A percentile compares a stretch with the other conserved stretches of the same genome.
phyloP scores from a whole-genome alignment of 2,888 invertebrate species.

The Amphipoea lucens region DNA sequence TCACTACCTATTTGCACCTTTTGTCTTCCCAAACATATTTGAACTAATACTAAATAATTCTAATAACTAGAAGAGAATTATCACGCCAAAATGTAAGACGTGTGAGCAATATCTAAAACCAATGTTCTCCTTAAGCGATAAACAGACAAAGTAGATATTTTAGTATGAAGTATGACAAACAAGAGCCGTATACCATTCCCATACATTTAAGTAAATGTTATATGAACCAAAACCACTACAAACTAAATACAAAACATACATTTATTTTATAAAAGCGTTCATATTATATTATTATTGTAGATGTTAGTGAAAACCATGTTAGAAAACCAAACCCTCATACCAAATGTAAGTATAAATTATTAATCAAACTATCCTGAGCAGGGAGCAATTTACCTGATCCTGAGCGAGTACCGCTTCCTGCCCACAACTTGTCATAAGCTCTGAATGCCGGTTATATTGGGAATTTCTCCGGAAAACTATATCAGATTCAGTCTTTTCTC shows the following conservation, averaged over 20 bases:
- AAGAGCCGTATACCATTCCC: slow-evolving; percentile 77
- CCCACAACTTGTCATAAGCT: slow-evolving; percentile 84
- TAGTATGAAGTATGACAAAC: slow-evolving; percentile 59
- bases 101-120: slow-evolving; percentile 80
- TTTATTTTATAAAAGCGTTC: slow-evolving; percentile 75
- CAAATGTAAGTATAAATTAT: slow-evolving; percentile 83
- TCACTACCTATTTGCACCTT: slow-evolving; percentile 53
- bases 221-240: slow-evolving; percentile 78
- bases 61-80: slow-evolving; percentile 66
- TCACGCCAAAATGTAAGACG: slow-evolving; percentile 89
- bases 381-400: slow-evolving; percentile 88
- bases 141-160: slow-evolving; percentile 50
- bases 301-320: slow-evolving; percentile 84
- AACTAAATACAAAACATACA: slow-evolving; percentile 72
- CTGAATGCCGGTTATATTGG: slow-evolving; percentile 85
- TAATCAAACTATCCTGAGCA: slow-evolving; percentile 87
- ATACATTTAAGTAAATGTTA: slow-evolving; percentile 70
- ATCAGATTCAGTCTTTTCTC: slow-evolving; percentile 97
- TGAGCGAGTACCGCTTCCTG: slow-evolving; percentile 90
- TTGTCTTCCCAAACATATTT: slow-evolving; percentile 59
- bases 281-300: slow-evolving; percentile 66
- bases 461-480: slow-evolving; percentile 93
- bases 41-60: slow-evolving; percentile 58
- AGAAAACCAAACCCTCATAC: slow-evolving; percentile 86
- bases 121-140: slow-evolving; percentile 32